Conservation (phyloP, 2,888 invertebrate genomes). For the Colletes collaris region DNA sequence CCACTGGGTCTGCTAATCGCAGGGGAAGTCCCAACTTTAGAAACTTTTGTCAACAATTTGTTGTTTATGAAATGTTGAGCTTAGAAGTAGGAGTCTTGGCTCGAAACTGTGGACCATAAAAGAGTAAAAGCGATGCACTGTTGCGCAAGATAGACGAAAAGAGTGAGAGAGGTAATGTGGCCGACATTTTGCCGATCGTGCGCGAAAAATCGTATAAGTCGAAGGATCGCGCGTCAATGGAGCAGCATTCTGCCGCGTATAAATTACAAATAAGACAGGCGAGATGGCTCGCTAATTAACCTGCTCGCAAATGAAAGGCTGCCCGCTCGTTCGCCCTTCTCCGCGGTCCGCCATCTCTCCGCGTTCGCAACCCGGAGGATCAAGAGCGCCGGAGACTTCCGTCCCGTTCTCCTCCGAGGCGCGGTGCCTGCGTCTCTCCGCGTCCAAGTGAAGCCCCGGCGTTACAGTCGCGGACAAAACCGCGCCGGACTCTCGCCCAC, state of each 20-base stretch:
- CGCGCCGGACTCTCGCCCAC: not conserved
- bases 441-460: not conserved
- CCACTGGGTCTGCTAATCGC: no score
- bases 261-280: slow-evolving; percentile 75
- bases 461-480: slow-evolving; percentile 38
- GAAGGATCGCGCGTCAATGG: slow-evolving; percentile 64
- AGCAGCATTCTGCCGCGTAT: slow-evolving; percentile 67
- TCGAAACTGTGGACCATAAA: no score
- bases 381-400: slow-evolving; percentile 61
- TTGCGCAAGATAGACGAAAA: not conserved
- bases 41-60: no score
- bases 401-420: slow-evolving; percentile 32
- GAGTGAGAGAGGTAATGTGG: not conserved
- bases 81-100: no score
- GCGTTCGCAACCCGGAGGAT: slow-evolving; percentile 45
- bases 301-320: slow-evolving; percentile 72
- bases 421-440: not conserved
- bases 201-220: slow-evolving; percentile 29
- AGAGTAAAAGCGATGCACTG: no score
- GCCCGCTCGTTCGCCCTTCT: slow-evolving; percentile 38
- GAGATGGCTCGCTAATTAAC: slow-evolving; percentile 77
- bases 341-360: slow-evolving; percentile 41
- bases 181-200: slow-evolving; percentile 24
- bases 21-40: no score
- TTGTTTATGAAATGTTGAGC: no score